phyloP scores from a whole-genome alignment of 2,888 invertebrate species.

The Callinectes sapidus region DNA sequence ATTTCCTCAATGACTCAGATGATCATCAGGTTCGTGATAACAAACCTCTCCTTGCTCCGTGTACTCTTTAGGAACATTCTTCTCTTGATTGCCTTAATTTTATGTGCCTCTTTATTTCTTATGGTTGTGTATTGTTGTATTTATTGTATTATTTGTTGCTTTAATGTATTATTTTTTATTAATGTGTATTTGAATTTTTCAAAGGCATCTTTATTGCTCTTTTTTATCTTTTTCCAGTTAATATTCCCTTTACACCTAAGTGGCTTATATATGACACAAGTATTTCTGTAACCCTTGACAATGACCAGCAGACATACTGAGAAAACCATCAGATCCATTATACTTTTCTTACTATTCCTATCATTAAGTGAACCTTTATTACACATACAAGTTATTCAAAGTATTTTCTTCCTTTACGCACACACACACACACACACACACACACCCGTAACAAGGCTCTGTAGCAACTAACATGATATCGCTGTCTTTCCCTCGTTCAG shows the following conservation, averaged over 20 bases:
- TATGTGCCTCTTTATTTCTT: neutral
- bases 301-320: too few relatives aligned
- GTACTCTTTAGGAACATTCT: neutral
- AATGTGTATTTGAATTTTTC: neutral
- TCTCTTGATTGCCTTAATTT: neutral
- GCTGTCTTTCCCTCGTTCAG: conserved; percentile 73
- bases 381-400: neutral
- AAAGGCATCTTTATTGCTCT: neutral
- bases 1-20: conserved; percentile 95
- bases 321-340: too few relatives aligned
- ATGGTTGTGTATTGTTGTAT: neutral
- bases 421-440: neutral
- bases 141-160: neutral
- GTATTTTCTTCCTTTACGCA: neutral
- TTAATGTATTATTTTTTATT: neutral
- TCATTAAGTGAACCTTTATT: neutral
- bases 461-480: neutral
- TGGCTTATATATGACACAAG: too few relatives aligned
- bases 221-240: neutral
- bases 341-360: neutral
- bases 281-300: too few relatives aligned
- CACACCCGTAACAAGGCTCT: neutral
- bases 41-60: neutral
- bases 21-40: conserved; percentile 80
- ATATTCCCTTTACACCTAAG: too few relatives aligned